These are phyloP conservation scores for Catostylus mosaicus DNA, from an alignment of 30 jellyfish, hydroid and myxozoan genomes.

Conservation along the genomic window DNA sequence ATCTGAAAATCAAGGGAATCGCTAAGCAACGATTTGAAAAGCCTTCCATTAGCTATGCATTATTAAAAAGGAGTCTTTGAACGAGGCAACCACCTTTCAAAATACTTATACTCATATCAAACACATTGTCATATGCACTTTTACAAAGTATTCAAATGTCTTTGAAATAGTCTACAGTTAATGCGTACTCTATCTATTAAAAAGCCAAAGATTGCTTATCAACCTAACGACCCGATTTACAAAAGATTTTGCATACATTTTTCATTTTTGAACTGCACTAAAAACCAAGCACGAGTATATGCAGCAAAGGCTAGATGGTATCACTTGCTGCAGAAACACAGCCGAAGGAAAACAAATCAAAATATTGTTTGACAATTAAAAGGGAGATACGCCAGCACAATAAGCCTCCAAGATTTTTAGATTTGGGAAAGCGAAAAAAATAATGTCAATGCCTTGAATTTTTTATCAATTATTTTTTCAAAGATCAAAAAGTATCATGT, in stretches of 20 bases:
- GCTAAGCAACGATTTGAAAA: slow-evolving; percentile 39
- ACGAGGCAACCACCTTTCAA: slow-evolving; percentile 19
- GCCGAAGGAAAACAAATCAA: too few relatives aligned
- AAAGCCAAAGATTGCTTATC: background rate
- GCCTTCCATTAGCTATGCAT: slow-evolving; percentile 16
- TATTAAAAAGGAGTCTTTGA: slow-evolving; percentile 19
- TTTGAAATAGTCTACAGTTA: background rate
- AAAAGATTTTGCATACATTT: background rate
- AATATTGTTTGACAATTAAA: too few relatives aligned
- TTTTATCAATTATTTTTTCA: too few relatives aligned
- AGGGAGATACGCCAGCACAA: too few relatives aligned
- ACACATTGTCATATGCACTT: slow-evolving; percentile 4
- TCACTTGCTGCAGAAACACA: too few relatives aligned
- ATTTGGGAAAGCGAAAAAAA: too few relatives aligned
- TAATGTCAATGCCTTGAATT: too few relatives aligned
- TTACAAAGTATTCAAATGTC: background rate
- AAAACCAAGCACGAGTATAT: too few relatives aligned
- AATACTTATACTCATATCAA: background rate
- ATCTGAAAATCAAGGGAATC: slow-evolving; percentile 19
- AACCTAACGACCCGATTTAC: background rate
- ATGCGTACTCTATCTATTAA: background rate
- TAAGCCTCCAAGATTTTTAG: too few relatives aligned
- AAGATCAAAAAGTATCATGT: too few relatives aligned
- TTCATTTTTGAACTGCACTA: too few relatives aligned
- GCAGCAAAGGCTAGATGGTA: too few relatives aligned